Conservation (phyloP, 1,140 invertebrate species). For the Coelopa frigida region DNA sequence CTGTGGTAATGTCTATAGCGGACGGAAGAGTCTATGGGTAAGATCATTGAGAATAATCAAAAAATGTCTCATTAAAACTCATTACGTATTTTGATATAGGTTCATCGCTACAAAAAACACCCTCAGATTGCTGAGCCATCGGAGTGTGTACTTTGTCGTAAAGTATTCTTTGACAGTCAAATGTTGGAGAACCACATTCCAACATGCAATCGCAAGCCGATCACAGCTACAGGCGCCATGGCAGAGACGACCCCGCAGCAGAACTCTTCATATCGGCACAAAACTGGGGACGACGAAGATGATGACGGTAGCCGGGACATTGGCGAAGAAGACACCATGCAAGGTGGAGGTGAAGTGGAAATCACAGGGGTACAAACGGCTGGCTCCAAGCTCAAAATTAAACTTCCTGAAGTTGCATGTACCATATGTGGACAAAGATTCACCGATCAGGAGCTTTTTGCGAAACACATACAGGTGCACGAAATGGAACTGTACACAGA, state of each 20-base stretch:
- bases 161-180: constrained; percentile 41
- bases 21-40: constrained; percentile 43
- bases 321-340: background rate
- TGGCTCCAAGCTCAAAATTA: constrained; percentile 22
- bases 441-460: constrained; percentile 39
- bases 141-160: constrained; percentile 37
- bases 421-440: constrained; percentile 39
- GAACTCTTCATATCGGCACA: constrained; percentile 35
- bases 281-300: constrained; percentile 39
- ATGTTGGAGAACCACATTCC: constrained; percentile 42
- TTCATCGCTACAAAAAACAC: constrained; percentile 45
- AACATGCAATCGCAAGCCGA: constrained; percentile 40
- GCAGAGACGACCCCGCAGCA: constrained; percentile 13
- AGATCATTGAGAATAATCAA: constrained; percentile 5
- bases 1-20: constrained; percentile 43
- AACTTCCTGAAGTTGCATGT: constrained; percentile 38
- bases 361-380: constrained; percentile 6
- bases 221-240: constrained; percentile 28
- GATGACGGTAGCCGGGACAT: constrained; percentile 27
- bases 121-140: constrained; percentile 39
- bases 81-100: constrained; percentile 16
- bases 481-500: constrained; percentile 41
- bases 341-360: constrained; percentile 8
- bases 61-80: background rate
- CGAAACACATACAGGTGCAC: constrained; percentile 41